phyloP scores from a whole-genome alignment of 2,888 invertebrate genomes.

The Empis stercorea region DNA sequence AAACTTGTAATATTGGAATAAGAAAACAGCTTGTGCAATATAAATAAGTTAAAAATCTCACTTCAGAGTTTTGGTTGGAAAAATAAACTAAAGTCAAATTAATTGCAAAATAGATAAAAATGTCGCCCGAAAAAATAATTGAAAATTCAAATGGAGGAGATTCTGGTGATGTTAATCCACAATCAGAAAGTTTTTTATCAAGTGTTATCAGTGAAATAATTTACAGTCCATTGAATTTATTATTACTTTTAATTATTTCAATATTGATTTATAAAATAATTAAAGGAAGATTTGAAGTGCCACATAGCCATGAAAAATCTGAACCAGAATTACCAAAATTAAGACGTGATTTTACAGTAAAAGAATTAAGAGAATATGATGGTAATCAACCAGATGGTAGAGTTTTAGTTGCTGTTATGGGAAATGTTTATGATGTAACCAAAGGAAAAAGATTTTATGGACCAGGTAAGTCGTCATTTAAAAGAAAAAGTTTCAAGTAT shows the following conservation, averaged over 20 bases:
- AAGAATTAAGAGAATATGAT: slow-evolving; percentile 75
- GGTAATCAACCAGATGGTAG: slow-evolving; percentile 78
- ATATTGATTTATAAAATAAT: slow-evolving; percentile 64
- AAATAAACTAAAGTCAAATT: too few relatives aligned
- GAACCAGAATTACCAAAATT: slow-evolving; percentile 64
- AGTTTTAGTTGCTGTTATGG: slow-evolving; percentile 84
- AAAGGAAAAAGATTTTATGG: slow-evolving; percentile 85
- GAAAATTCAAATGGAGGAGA: neutral
- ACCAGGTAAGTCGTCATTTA: slow-evolving; percentile 53
- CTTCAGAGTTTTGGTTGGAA: too few relatives aligned
- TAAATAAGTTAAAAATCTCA: too few relatives aligned
- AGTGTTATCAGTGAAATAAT: slow-evolving; percentile 47
- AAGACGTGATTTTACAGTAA: slow-evolving; percentile 77
- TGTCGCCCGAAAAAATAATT: too few relatives aligned
- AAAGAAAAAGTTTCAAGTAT: neutral
- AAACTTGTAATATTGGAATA: too few relatives aligned
- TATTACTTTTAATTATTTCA: slow-evolving; percentile 52
- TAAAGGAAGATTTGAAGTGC: slow-evolving; percentile 40
- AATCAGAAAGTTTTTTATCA: slow-evolving; percentile 25
- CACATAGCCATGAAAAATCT: slow-evolving; percentile 23
- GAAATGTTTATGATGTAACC: slow-evolving; percentile 90
- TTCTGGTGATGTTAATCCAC: neutral
- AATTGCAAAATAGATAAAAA: too few relatives aligned
- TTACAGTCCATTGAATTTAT: slow-evolving; percentile 57
- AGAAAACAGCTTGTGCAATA: too few relatives aligned